Conservation (phyloP, 1,140 invertebrate species). For the Gonioctena quinquepunctata region DNA sequence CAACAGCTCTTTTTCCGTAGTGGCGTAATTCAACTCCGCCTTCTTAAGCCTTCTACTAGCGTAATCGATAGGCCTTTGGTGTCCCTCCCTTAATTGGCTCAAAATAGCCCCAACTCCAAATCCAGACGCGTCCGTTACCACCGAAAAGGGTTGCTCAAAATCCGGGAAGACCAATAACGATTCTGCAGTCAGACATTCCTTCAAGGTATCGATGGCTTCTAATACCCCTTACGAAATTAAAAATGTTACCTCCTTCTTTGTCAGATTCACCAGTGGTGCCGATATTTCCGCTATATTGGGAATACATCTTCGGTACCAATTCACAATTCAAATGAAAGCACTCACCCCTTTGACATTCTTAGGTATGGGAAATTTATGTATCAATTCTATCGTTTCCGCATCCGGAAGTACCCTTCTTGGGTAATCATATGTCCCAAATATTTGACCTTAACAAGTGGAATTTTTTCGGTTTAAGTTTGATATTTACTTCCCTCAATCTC, state of each 20-base stretch:
- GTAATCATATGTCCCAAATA: conserved; percentile 25
- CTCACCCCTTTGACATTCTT: conserved; percentile 12
- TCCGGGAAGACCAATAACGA: conserved; percentile 43
- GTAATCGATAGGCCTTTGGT: background rate
- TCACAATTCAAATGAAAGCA: conserved; percentile 17
- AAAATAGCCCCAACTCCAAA: conserved; percentile 22
- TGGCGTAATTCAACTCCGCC: conserved; percentile 10
- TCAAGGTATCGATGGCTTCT: conserved; percentile 5
- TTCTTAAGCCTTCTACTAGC: conserved; percentile 6
- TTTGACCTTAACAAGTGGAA: conserved; percentile 18
- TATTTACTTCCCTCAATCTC: conserved; percentile 6
- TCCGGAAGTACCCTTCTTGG: conserved; percentile 15
- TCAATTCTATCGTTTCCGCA: conserved; percentile 13
- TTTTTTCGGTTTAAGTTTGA: conserved; percentile 11
- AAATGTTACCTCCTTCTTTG: conserved; percentile 6
- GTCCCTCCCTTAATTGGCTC: conserved; percentile 1
- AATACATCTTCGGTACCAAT: conserved; percentile 25
- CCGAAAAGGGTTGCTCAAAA: conserved; percentile 46
- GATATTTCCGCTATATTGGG: background rate
- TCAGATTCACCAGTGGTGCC: conserved; percentile 1
- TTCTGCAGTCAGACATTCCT: conserved; percentile 21
- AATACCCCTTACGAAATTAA: background rate
- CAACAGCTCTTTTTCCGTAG: conserved; percentile 14
- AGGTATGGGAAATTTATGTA: conserved; percentile 20
- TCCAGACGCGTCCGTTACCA: conserved; percentile 50